These are phyloP conservation scores for Ceraclea dissimilis DNA, from an alignment of 2,888 invertebrate genomes.

Conservation along the genomic window DNA sequence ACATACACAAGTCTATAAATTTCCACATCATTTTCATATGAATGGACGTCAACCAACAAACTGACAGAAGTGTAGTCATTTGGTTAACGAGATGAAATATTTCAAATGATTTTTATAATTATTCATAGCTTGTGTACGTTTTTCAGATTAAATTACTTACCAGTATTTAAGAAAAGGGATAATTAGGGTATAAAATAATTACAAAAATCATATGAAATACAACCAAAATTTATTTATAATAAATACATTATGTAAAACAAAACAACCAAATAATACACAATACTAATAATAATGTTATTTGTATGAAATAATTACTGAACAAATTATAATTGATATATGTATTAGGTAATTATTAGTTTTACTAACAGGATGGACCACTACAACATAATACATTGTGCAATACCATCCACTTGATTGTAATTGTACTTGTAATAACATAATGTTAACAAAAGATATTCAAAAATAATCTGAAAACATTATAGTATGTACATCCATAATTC, in stretches of 20 bases:
- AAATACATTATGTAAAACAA: constrained; percentile 8
- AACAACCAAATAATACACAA: neutral
- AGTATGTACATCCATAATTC: too few relatives aligned
- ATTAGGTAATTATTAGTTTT: too few relatives aligned
- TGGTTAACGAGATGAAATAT: constrained; percentile 7
- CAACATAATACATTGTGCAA: too few relatives aligned
- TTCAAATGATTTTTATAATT: constrained; percentile 25
- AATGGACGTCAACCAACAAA: too few relatives aligned
- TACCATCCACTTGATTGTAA: too few relatives aligned
- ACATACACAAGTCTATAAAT: constrained; percentile 39
- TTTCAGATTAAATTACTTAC: neutral
- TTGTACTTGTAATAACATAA: too few relatives aligned
- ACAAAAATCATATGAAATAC: constrained; percentile 26
- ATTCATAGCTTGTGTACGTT: neutral
- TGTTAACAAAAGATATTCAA: too few relatives aligned
- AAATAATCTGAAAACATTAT: too few relatives aligned
- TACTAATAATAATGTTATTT: neutral
- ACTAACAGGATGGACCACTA: too few relatives aligned
- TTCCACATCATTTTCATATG: too few relatives aligned
- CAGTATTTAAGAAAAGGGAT: neutral
- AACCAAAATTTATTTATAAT: constrained; percentile 20
- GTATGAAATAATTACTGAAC: neutral
- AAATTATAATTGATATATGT: too few relatives aligned
- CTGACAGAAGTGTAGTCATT: too few relatives aligned
- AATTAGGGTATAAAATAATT: constrained; percentile 19